Conservation (phyloP, 2,113 vertebrate genomes). For the Pollimyrus isidori region DNA sequence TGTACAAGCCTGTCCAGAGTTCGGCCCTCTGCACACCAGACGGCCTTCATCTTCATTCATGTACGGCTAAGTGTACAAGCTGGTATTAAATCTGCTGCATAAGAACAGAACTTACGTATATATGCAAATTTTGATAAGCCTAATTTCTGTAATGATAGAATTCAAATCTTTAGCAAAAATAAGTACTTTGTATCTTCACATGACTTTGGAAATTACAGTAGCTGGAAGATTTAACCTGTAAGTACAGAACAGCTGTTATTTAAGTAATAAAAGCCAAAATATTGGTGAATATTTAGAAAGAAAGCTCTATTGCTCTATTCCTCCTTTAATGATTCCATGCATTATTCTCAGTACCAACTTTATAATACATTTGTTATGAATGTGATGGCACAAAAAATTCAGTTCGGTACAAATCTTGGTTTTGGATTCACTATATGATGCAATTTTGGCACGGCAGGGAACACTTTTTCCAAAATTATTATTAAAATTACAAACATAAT, state of each 20-base stretch:
- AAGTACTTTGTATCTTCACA: neutral
- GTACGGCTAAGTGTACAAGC: neutral
- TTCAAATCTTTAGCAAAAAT: neutral
- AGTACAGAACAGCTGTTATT: neutral
- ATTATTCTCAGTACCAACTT: neutral
- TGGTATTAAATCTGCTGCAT: neutral
- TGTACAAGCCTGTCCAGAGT: neutral
- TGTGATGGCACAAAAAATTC: neutral
- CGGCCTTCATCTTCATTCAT: neutral
- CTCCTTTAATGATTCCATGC: neutral
- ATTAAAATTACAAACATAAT: too few relatives aligned
- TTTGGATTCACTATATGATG: too few relatives aligned
- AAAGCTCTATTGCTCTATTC: neutral
- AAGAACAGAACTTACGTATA: neutral
- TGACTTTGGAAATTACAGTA: neutral
- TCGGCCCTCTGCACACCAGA: neutral
- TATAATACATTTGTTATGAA: neutral
- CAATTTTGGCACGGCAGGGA: too few relatives aligned
- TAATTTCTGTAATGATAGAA: neutral
- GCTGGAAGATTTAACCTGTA: neutral
- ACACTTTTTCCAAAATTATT: too few relatives aligned
- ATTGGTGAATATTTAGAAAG: neutral
- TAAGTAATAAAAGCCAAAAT: constrained; percentile 1
- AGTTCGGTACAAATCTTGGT: neutral
- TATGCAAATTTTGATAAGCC: neutral